Percentiles rank a stretch among this genome's conserved stretches.
These are phyloP conservation scores for Heliconius hortense DNA, from an alignment of 2,888 invertebrate species.

Conservation along the genomic window DNA sequence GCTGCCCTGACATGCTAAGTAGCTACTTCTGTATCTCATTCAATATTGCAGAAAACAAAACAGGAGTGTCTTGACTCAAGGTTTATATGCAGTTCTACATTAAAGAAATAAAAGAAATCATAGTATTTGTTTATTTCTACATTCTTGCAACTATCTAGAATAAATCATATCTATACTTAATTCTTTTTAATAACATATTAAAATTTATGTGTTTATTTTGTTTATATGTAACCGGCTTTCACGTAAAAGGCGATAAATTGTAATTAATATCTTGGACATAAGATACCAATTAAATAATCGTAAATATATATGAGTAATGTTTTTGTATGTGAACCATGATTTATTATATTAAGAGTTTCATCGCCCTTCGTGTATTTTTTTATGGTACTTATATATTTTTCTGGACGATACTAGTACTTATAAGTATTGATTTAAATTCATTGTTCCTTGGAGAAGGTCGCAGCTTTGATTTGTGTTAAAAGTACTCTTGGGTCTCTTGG, in stretches of 20 bases:
- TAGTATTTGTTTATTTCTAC: no score
- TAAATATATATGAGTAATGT: constrained; percentile 45
- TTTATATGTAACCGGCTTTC: constrained; percentile 21
- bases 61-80: no score
- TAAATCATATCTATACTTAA: constrained; percentile 16
- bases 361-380: constrained; percentile 6
- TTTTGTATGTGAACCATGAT: constrained; percentile 13
- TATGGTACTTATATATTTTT: neutral
- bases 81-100: no score
- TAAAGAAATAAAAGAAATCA: no score
- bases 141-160: neutral
- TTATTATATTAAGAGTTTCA: constrained; percentile 19
- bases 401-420: neutral
- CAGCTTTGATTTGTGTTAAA: no score
- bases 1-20: no score
- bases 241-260: constrained; percentile 58
- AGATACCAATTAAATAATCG: constrained; percentile 70
- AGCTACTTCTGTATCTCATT: no score
- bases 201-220: constrained; percentile 25
- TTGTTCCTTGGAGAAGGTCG: no score
- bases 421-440: no score
- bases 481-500: no score
- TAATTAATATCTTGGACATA: constrained; percentile 64
- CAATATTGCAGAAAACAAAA: no score
- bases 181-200: constrained; percentile 1